Evolutionary conservation across 2,113 vertebrate genomes (phyloP).

Genomic region (Tachysurus fulvidraco): DNA sequence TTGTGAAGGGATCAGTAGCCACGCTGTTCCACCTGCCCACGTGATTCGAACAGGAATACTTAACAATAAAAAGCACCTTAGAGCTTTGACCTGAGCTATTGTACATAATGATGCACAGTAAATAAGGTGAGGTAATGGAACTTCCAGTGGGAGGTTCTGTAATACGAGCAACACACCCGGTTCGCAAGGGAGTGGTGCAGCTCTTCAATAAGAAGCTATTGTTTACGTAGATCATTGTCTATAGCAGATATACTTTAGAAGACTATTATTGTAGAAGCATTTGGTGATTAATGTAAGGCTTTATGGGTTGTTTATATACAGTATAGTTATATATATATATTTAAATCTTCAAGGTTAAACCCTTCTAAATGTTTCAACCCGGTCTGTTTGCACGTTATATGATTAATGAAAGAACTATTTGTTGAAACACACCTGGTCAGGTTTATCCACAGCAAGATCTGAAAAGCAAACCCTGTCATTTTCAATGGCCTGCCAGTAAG

Average conservation of each 20-base stretch:
- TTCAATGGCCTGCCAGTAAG: neutral
- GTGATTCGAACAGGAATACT: neutral
- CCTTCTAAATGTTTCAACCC: neutral
- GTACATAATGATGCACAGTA: conserved; percentile 4
- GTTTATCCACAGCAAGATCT: neutral
- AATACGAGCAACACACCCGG: neutral
- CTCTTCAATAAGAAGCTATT: neutral
- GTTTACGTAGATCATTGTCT: neutral
- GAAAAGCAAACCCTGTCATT: neutral
- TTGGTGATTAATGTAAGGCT: neutral
- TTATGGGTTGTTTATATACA: neutral
- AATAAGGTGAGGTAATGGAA: conserved; percentile 33
- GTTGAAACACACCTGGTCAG: neutral
- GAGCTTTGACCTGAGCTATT: conserved; percentile 14
- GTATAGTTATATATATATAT: no score
- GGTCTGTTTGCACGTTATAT: conserved; percentile 10
- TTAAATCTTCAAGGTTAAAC: neutral
- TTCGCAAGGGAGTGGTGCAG: neutral
- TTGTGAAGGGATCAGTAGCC: neutral
- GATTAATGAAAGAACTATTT: conserved; percentile 6
- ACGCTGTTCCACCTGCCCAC: neutral
- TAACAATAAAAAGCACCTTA: neutral
- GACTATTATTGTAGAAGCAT: neutral
- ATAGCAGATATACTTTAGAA: neutral
- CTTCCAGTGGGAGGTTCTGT: conserved; percentile 12